phyloP scores from a whole-genome alignment of 2,888 invertebrate species.

The Globia sparganii region DNA sequence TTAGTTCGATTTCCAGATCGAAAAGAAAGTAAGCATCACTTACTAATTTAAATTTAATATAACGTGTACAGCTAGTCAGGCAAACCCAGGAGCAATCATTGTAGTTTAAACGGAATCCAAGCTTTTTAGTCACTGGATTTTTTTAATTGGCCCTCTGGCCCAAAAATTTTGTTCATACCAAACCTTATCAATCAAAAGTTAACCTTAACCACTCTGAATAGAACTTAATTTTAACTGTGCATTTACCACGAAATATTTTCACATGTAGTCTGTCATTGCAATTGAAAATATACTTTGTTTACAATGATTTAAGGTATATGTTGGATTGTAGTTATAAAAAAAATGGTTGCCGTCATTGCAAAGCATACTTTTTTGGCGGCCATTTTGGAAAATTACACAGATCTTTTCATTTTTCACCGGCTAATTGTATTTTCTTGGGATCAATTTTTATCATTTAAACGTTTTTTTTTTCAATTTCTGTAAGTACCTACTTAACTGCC shows the following conservation, averaged over 20 bases:
- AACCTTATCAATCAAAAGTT: background rate
- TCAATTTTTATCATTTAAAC: conserved; percentile 52
- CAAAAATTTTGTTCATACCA: conserved; percentile 52
- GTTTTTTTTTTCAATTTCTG: conserved; percentile 12
- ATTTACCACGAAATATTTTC: conserved; percentile 17
- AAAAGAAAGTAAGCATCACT: background rate
- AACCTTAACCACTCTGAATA: rapidly evolving
- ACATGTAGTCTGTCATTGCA: background rate
- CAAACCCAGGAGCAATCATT: conserved; percentile 17
- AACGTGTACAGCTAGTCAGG: background rate
- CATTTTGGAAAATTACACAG: conserved; percentile 72
- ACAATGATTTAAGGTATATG: rapidly evolving
- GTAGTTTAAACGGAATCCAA: conserved; percentile 48
- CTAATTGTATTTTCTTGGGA: conserved; percentile 63
- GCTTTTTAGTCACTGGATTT: conserved; percentile 64
- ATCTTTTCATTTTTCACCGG: conserved; percentile 60
- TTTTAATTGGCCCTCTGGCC: conserved; percentile 72
- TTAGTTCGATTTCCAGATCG: too few species aligned
- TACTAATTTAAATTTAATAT: background rate
- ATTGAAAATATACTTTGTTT: rapidly evolving
- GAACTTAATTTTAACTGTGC: background rate
- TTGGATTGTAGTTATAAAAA: background rate
- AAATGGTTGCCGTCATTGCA: conserved; percentile 21
- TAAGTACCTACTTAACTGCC: background rate
- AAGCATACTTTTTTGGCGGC: conserved; percentile 41